Evolutionary conservation across 2,888 invertebrate genomes (phyloP).

Genomic region (Polyommatus iphigenia): DNA sequence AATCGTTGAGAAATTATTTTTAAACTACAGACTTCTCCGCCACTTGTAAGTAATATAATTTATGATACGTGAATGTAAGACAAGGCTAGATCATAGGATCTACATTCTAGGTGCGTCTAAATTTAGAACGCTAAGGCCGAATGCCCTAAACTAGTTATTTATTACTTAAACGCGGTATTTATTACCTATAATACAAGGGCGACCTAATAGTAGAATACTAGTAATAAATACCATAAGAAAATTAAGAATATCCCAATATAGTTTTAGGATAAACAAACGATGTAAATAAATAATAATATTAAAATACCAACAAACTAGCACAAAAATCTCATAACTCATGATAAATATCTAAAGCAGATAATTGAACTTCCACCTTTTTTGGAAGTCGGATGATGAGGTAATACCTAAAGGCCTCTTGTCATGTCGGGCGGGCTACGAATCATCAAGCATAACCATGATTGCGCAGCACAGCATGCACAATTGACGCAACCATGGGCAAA

Average conservation of each 20-base stretch:
- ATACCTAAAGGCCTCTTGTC: background rate
- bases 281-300: too few species aligned
- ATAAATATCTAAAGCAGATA: background rate
- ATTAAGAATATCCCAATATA: background rate
- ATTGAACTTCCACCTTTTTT: background rate
- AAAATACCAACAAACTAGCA: too few species aligned
- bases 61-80: background rate
- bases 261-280: too few species aligned
- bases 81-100: constrained; percentile 7
- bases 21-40: background rate
- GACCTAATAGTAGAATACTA: background rate
- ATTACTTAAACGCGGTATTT: background rate
- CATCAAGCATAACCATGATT: too few species aligned
- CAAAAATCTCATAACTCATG: background rate
- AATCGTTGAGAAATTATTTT: background rate
- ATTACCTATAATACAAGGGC: background rate
- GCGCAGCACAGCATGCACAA: too few species aligned
- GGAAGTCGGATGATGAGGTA: background rate
- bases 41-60: background rate
- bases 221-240: background rate
- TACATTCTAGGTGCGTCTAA: constrained; percentile 18
- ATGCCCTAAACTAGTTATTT: background rate
- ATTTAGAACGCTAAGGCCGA: constrained; percentile 7
- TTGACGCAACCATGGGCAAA: too few species aligned
- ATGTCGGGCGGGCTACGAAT: too few species aligned